A percentile compares a stretch with the other conserved stretches of the same genome.
Conservation (phyloP, 1,140 invertebrate genomes). For the Brachionus paranguensis region DNA sequence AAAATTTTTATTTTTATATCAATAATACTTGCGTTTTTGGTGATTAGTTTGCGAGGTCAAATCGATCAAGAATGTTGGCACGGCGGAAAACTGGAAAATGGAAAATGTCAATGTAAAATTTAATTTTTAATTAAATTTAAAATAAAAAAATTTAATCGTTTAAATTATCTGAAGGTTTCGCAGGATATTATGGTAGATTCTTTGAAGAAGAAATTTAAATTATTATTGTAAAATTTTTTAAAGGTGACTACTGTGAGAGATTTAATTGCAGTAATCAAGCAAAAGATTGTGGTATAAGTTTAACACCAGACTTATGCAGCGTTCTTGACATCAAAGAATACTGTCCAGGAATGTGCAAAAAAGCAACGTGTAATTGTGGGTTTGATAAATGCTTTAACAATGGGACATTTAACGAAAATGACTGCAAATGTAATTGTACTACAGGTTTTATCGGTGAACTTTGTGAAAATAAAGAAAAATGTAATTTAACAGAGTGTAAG, state of each 20-base stretch:
- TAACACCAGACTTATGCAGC: background rate
- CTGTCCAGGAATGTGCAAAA: constrained; percentile 5
- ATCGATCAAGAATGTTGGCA: background rate
- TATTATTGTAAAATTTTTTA: background rate
- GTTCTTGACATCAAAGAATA: background rate
- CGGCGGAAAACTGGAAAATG: background rate
- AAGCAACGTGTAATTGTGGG: background rate
- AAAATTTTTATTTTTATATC: background rate
- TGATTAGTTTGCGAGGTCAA: background rate
- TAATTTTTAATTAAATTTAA: background rate
- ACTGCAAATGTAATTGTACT: background rate
- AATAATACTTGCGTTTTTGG: background rate
- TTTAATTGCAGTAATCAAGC: background rate
- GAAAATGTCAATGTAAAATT: background rate
- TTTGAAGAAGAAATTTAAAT: background rate
- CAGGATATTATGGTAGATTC: background rate
- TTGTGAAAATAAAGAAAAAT: background rate
- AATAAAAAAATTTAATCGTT: background rate
- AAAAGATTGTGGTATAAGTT: background rate
- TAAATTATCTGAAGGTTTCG: background rate
- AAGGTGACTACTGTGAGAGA: background rate
- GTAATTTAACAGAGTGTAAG: background rate
- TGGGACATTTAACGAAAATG: background rate
- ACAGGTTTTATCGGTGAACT: background rate
- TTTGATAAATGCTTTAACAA: background rate